Evolutionary conservation across 2,888 invertebrate species (phyloP), one percentile per base, ranked within the genome.

Genomic region (Lepas anatifera): DNA sequence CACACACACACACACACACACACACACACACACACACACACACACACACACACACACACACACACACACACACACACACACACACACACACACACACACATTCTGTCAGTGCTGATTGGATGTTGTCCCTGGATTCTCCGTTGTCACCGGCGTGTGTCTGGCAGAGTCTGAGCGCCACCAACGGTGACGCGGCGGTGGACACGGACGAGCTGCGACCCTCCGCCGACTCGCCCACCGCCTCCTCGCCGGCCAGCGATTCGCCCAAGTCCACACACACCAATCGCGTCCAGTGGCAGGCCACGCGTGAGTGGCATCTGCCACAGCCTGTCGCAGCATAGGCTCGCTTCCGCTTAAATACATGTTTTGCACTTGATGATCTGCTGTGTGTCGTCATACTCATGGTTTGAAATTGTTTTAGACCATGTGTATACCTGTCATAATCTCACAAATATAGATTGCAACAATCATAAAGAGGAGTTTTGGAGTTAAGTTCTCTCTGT

Each of bases 21-120:
- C 69, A 3, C 69, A 58, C 69, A 39, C 63, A 39, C 69, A 32
- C 67, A 66, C 67, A 67, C 67, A 69, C 67, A 67, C 67, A 69
- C 32, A 66, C 43, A 46, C 43, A 69, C 66, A 63, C 58, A 69
- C 39, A 58, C 58, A 58, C 58, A 58, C 39, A 69, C 35, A 58
- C 35, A 69, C 58, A 69, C 39, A 69, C 37, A 69, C 58, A 58
- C 58, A 58, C 35, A 66, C 27, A 67, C 70, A 70, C 66, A 63
- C 58, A 48, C 48, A 48, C 48, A 50, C 48, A 50, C 48, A 7
- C 48, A 50, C 6, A 25, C 48, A n/a, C n/a, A n/a, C n/a, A n/a
- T n/a, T n/a, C n/a, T n/a, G n/a, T n/a, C n/a, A n/a, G n/a, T n/a
- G n/a, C n/a, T n/a, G n/a, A n/a, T n/a, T n/a, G n/a, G n/a, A n/a